Percentiles rank a stretch among this genome's conserved stretches.
These are phyloP conservation scores for Sthenelais limicola DNA, from an alignment of 2,888 invertebrate genomes.

Conservation along the genomic window DNA sequence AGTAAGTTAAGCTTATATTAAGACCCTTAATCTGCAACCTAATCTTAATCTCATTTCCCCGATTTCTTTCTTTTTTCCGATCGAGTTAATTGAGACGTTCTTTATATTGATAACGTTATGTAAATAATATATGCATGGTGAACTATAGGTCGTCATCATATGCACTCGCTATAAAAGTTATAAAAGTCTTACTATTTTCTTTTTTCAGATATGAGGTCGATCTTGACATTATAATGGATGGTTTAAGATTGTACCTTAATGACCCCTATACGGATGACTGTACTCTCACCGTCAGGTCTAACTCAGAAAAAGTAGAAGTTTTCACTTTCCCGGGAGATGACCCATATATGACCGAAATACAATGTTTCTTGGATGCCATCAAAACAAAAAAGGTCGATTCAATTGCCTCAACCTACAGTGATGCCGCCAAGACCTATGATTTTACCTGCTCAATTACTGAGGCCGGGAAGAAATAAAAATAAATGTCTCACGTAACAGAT, in stretches of 20 bases:
- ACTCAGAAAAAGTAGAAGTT: slow-evolving; percentile 25
- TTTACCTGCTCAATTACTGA: slow-evolving; percentile 40
- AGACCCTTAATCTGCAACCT: too few relatives aligned
- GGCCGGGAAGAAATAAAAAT: slow-evolving; percentile 15
- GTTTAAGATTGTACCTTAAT: slow-evolving; percentile 38
- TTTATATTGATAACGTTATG: too few relatives aligned
- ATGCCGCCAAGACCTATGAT: slow-evolving; percentile 45
- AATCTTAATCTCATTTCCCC: too few relatives aligned
- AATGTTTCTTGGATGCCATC: slow-evolving; percentile 41
- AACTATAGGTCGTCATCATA: too few relatives aligned
- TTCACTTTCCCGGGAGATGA: slow-evolving; percentile 40
- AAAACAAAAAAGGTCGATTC: not conserved
- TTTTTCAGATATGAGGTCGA: slow-evolving; percentile 43
- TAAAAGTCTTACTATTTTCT: too few relatives aligned
- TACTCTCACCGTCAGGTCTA: slow-evolving; percentile 32
- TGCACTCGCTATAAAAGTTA: too few relatives aligned
- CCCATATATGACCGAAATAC: slow-evolving; percentile 41
- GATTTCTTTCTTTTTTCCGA: too few relatives aligned
- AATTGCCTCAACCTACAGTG: slow-evolving; percentile 39
- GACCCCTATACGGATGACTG: slow-evolving; percentile 43
- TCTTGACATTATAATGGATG: slow-evolving; percentile 44
- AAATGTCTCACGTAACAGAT: not conserved
- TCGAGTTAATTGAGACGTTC: too few relatives aligned
- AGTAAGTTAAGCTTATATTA: not conserved
- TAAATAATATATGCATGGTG: too few relatives aligned